Conservation (phyloP, 2,797 vertebrate species). For the Coilia nasus region DNA sequence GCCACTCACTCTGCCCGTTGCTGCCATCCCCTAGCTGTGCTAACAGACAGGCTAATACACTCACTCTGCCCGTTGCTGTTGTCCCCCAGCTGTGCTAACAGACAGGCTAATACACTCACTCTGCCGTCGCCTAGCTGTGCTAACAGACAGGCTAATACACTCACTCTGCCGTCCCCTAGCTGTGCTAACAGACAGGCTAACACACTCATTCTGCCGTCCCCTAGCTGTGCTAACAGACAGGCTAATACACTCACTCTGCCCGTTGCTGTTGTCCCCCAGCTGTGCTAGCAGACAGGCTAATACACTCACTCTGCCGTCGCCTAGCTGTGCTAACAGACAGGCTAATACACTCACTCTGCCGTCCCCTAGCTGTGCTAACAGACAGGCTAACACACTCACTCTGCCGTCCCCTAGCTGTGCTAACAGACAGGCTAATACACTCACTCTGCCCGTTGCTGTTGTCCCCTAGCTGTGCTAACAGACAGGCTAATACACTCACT, state of each 20-base stretch:
- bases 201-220: background rate
- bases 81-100: too few relatives aligned
- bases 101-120: background rate
- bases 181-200: background rate
- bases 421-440: constrained; percentile 40
- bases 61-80: constrained; percentile 78
- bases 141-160: constrained; percentile 41
- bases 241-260: too few relatives aligned
- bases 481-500: background rate
- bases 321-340: background rate
- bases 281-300: too few relatives aligned
- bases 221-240: too few relatives aligned
- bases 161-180: constrained; percentile 30
- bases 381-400: background rate
- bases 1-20: background rate
- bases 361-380: background rate
- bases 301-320: background rate
- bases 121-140: too few relatives aligned
- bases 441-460: constrained; percentile 84
- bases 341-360: constrained; percentile 52
- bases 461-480: constrained; percentile 80
- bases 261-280: constrained; percentile 78
- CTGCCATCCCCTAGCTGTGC: too few relatives aligned
- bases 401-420: too few relatives aligned
- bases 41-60: too few relatives aligned